A percentile compares a stretch with the other conserved stretches of the same genome.
Evolutionary conservation across 2,888 invertebrate genomes (phyloP).

Genomic region (Drosophila multiciliata): DNA sequence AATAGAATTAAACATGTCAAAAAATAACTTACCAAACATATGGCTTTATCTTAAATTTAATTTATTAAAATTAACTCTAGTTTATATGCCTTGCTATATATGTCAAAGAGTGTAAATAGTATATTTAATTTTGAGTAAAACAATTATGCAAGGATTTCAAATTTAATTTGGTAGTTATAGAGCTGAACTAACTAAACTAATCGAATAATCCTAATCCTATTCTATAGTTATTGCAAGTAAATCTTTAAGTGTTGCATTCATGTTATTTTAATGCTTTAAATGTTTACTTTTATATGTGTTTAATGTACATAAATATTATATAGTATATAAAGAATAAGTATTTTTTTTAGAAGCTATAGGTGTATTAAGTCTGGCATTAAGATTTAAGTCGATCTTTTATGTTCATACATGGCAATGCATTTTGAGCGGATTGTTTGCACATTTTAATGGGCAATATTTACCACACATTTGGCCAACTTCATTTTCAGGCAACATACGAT

Average conservation of each 20-base stretch:
- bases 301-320: not conserved
- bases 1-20: not conserved
- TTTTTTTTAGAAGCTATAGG: not conserved
- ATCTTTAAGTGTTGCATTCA: not conserved
- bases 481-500: slow-evolving; percentile 89
- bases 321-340: not conserved
- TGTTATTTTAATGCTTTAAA: too few relatives aligned
- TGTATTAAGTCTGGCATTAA: not conserved
- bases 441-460: slow-evolving; percentile 2
- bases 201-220: not conserved
- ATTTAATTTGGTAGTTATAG: too few relatives aligned
- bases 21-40: not conserved
- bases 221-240: too few relatives aligned
- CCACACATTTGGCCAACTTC: slow-evolving; percentile 5
- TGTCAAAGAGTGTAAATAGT: not conserved
- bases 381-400: not conserved
- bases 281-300: not conserved
- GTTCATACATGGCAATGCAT: not conserved
- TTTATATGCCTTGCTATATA: not conserved
- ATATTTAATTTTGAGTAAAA: too few relatives aligned
- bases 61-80: not conserved
- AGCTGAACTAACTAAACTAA: not conserved
- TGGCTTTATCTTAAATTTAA: not conserved
- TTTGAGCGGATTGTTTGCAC: not conserved
- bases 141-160: not conserved